A percentile compares a stretch with the other conserved stretches of the same genome.
Evolutionary conservation across 2,888 invertebrate species (phyloP).

Genomic region (Pecten maximus): DNA sequence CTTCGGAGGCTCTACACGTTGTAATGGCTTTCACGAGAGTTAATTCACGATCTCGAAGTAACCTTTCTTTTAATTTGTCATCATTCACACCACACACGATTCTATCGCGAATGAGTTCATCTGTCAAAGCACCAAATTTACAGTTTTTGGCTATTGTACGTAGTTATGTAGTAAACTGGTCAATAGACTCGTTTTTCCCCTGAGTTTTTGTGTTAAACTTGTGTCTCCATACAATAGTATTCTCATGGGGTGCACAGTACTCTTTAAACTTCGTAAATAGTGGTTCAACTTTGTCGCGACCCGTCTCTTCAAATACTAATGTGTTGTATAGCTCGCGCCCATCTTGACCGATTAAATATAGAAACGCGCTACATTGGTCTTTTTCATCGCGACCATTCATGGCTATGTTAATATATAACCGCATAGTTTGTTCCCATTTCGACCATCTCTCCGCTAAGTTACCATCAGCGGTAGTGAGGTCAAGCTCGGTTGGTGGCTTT

Average conservation of each 20-base stretch:
- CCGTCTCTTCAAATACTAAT: neutral
- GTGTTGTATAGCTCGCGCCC: slow-evolving; percentile 36
- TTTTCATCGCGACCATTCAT: slow-evolving; percentile 37
- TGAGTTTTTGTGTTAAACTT: slow-evolving; percentile 48
- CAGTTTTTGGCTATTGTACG: slow-evolving; percentile 51
- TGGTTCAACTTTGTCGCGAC: slow-evolving; percentile 38
- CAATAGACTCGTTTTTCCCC: slow-evolving; percentile 42
- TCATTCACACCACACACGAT: slow-evolving; percentile 48
- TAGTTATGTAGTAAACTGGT: slow-evolving; percentile 48
- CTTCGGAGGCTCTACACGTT: slow-evolving; percentile 36
- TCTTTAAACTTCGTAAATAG: slow-evolving; percentile 39
- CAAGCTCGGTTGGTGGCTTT: slow-evolving; percentile 40
- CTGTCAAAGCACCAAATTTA: slow-evolving; percentile 48
- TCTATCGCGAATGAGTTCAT: slow-evolving; percentile 37
- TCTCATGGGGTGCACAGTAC: slow-evolving; percentile 41
- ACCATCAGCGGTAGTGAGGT: slow-evolving; percentile 38
- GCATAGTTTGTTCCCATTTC: slow-evolving; percentile 44
- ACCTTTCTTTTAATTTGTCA: slow-evolving; percentile 48
- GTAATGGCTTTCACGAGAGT: slow-evolving; percentile 20
- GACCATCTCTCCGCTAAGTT: slow-evolving; percentile 44
- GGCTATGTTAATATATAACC: slow-evolving; percentile 40
- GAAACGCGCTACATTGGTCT: slow-evolving; percentile 42
- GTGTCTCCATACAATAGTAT: slow-evolving; percentile 42
- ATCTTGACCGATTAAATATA: slow-evolving; percentile 38
- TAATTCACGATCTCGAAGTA: slow-evolving; percentile 48